Base-by-base conservation (phyloP, 23 tunicate species). In the Oikopleura dioica region DNA sequence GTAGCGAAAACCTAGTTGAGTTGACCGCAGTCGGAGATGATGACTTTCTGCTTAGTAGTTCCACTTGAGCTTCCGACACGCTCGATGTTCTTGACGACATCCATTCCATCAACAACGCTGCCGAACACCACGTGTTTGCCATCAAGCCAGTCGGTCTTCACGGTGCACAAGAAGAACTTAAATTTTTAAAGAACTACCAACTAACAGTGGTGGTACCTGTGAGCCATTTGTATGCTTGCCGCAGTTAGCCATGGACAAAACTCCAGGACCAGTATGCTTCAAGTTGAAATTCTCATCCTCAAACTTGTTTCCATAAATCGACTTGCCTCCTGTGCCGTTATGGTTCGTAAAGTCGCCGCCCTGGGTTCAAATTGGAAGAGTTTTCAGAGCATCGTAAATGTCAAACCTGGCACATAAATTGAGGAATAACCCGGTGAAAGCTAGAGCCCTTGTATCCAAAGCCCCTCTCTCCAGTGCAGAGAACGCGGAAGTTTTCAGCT, bases 321-420 rank as follows among this genome's bases (percentile, higher is more conserved):
- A n/a, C n/a, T 89, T 84, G 0, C 96, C 96, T 1, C 96, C 96
- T 9, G 77, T 79, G 33, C 96, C 96, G 59, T 89, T 81, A 35
- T 76, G 77, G 26, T 58, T 36, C 12, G 96, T 89, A 59, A 89
- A 77, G 77, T 89, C 96, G 0, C 96, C 96, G 26, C 96, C 96
- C 75, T n/a, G n/a, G n/a, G n/a, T n/a, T n/a, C n/a, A n/a, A n/a
- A n/a, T n/a, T n/a, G n/a, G n/a, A n/a, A n/a, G n/a, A n/a, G n/a
- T n/a, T n/a, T n/a, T n/a, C n/a, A n/a, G n/a, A n/a, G n/a, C n/a
- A n/a, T n/a, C n/a, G n/a, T n/a, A n/a, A n/a, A n/a, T n/a, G n/a
- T n/a, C n/a, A n/a, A n/a, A n/a, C n/a, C n/a, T 89, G 96, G 36
- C 86, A 84, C 96, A 89, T 89, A 79, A 89, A 89, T 21, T 79